A percentile compares a stretch with the other conserved stretches of the same genome.
Conservation (phyloP, 2,113 vertebrate species). For the Platichthys stellatus region DNA sequence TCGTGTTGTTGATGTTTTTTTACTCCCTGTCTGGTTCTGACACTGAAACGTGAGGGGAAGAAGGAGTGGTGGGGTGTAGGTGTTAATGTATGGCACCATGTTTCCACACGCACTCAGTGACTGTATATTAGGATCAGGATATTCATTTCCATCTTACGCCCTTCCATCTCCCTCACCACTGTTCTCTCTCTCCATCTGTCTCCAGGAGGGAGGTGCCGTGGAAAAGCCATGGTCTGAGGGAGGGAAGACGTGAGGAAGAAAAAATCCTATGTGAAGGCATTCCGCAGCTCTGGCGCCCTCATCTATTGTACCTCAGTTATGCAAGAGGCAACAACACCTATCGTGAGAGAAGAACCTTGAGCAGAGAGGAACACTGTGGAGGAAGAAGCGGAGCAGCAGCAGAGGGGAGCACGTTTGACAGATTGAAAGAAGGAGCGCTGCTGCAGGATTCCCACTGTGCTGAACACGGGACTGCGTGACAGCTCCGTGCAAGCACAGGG, state of each 20-base stretch:
- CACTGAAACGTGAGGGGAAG: constrained; percentile 18
- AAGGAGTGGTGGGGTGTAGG: background rate
- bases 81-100: constrained; percentile 6
- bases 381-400: constrained; percentile 24
- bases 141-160: constrained; percentile 28
- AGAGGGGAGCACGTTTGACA: constrained; percentile 46
- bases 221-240: constrained; percentile 46
- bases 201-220: constrained; percentile 59
- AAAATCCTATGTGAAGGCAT: constrained; percentile 36
- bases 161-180: constrained; percentile 29
- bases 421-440: constrained; percentile 68
- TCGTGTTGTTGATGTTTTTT: constrained; percentile 41
- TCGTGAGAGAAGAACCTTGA: constrained; percentile 24
- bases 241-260: constrained; percentile 31
- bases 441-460: constrained; percentile 74
- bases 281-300: constrained; percentile 40
- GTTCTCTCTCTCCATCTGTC: constrained; percentile 43
- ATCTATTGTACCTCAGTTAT: constrained; percentile 26
- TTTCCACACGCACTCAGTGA: background rate
- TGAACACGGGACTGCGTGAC: constrained; percentile 78
- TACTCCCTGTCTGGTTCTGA: constrained; percentile 18
- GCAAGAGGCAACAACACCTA: constrained; percentile 26
- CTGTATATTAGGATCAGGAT: background rate
- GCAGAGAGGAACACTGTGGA: constrained; percentile 12
- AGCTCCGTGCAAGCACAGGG: constrained; percentile 70